Conservation (phyloP, 2,113 vertebrate species). For the Oncorhynchus clarkii region DNA sequence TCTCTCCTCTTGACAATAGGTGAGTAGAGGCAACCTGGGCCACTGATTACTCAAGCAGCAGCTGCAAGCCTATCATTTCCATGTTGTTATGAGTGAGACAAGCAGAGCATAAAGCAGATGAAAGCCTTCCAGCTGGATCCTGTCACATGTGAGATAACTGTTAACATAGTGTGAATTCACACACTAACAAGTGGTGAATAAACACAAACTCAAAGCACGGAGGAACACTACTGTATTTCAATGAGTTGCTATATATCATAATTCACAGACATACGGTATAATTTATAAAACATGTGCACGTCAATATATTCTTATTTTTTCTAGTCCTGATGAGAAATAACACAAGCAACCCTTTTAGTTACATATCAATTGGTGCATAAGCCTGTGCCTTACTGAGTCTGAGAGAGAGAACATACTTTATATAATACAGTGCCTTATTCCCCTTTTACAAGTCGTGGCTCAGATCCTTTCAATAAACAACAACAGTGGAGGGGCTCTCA, state of each 20-base stretch:
- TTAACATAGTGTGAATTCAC: constrained; percentile 45
- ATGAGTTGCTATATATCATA: too few species aligned
- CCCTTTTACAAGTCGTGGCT: background rate
- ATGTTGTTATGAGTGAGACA: constrained; percentile 49
- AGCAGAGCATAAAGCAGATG: constrained; percentile 45
- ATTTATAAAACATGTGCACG: too few species aligned
- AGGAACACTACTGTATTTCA: background rate
- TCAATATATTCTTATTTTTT: too few species aligned
- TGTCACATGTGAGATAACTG: constrained; percentile 46
- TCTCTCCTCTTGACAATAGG: constrained; percentile 44
- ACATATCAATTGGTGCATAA: too few species aligned
- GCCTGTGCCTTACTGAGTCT: too few species aligned
- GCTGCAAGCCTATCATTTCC: constrained; percentile 36
- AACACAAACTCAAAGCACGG: constrained; percentile 15
- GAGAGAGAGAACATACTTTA: too few species aligned
- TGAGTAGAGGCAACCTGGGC: constrained; percentile 40
- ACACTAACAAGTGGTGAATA: constrained; percentile 44
- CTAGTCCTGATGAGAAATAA: too few species aligned
- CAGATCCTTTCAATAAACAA: background rate
- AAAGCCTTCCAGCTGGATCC: constrained; percentile 52
- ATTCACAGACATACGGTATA: too few species aligned
- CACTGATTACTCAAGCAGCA: constrained; percentile 41
- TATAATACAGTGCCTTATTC: background rate
- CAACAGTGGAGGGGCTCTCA: background rate
- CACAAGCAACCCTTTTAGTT: background rate